phyloP scores from a whole-genome alignment of 2,888 invertebrate species.

The Hymenopus coronatus region DNA sequence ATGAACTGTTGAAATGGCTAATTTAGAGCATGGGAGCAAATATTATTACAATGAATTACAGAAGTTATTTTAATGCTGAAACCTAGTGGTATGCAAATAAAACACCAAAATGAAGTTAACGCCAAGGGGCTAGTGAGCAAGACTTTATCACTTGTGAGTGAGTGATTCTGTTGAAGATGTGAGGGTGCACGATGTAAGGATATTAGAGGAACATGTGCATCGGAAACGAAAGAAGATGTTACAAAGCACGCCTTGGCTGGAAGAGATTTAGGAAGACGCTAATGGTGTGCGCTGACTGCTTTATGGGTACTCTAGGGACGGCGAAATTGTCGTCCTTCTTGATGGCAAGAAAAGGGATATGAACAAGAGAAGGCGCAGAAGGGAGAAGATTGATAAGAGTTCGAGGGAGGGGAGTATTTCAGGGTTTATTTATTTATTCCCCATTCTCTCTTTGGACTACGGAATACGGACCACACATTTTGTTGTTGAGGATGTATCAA shows the following conservation, averaged over 20 bases:
- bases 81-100: too few relatives aligned
- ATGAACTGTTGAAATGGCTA: too few relatives aligned
- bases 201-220: not conserved
- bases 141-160: not conserved
- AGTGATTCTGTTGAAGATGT: not conserved
- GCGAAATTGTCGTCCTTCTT: not conserved
- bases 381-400: not conserved
- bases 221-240: not conserved
- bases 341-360: not conserved
- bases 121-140: not conserved
- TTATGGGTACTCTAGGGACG: not conserved
- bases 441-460: not conserved
- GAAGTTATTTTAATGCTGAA: too few relatives aligned
- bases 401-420: not conserved
- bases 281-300: not conserved
- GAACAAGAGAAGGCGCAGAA: not conserved
- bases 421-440: not conserved
- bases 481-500: not conserved
- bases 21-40: too few relatives aligned
- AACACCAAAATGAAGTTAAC: not conserved
- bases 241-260: not conserved
- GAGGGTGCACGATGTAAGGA: not conserved
- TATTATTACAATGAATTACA: too few relatives aligned
- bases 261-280: not conserved
- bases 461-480: not conserved